Base-by-base conservation (phyloP, 2,113 vertebrate species). In the Perca flavescens region DNA sequence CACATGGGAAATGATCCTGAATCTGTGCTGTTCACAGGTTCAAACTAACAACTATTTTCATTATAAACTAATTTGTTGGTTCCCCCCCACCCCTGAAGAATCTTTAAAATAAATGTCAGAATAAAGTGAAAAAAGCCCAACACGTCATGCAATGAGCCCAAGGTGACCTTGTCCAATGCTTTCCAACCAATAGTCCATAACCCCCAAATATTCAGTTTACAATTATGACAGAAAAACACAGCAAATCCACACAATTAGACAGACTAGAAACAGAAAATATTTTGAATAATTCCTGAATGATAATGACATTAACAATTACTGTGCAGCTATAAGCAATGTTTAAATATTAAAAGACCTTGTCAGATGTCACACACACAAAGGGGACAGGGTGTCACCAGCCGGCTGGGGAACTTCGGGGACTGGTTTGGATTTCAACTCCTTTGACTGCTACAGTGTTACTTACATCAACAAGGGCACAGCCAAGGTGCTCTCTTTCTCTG, bases 401-500 rank as follows among this genome's bases (percentile, higher is more conserved):
- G 64, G 61, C 70, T 31, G 7, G 63, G 60, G 34, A 84, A 85
- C 77, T 58, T 80, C 70, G 57, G 64, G 62, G 74, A 74, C 43
- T 1, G 84, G 86, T 66, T 95, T 81, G 16, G 71, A 77, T 94
- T 92, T 87, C 89, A 86, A 74, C 58, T 69, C 43, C 47, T 86
- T 90, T 88, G 70, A 85, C 87, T 86, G 58, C 61, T 76, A 77
- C 71, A 87, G 84, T 89, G 81, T 91, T 91, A 91, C 85, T 94
- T 92, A 89, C 91, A 94, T 86, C 81, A 91, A 90, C 91, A 93
- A 93, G 89, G 94, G 73, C 91, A 93, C 16, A 58, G 80, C 54
- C 82, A 86, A 91, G 86, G 86, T 91, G 83, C 70, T 67, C 28
- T 19, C 46, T 21, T 6, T 15, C 28, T 17, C 21, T n/a, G 0